Evolutionary conservation across 2,888 invertebrate species (phyloP), one percentile per base, ranked within the genome.

Genomic region (Gnatocerus cornutus): DNA sequence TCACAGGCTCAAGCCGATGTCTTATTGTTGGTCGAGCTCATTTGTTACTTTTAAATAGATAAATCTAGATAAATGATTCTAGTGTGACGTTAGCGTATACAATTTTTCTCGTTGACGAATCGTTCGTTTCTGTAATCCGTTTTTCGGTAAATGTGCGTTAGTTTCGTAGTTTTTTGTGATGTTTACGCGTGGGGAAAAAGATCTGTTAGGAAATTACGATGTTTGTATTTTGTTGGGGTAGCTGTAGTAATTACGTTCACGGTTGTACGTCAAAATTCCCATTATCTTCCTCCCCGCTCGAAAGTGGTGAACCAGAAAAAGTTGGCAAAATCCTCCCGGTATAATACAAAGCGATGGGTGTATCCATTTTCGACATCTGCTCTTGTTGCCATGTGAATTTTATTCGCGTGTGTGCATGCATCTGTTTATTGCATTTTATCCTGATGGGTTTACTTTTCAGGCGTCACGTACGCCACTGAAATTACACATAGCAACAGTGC

Each of bases 351-450:
- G 12, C n/a, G 59, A 59, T 46, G 59, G 61, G 59, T 59, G 59
- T 43, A 56, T 58, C 39, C 61, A 33, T 65, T 65, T 64, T 29
- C 48, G 66, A 50, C 66, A 67, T 67, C 66, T 67, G 66, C 59
- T 59, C 59, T 43, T 67, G 66, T 67, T 67, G 59, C 66, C 39
- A 67, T 50, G 66, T 59, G 52, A 58, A 67, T 46, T 59, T 65
- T 50, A 10, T 29, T 50, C 21, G 9, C 16, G 33, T 43, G 37
- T 52, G 27, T 46, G 56, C 56, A 43, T 65, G 65, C 65, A 65
- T 65, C 65, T 65, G 65, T 65, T 65, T 65, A 65, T 65, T 65
- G 65, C 65, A 65, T 65, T 64, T 65, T 56, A 37, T 64, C 55
- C 45, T 56, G 65, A 65, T 65, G 65, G 56, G 65, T 65, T 65